Conservation (phyloP, 2,888 invertebrate species). For the Scaptomyza flava region DNA sequence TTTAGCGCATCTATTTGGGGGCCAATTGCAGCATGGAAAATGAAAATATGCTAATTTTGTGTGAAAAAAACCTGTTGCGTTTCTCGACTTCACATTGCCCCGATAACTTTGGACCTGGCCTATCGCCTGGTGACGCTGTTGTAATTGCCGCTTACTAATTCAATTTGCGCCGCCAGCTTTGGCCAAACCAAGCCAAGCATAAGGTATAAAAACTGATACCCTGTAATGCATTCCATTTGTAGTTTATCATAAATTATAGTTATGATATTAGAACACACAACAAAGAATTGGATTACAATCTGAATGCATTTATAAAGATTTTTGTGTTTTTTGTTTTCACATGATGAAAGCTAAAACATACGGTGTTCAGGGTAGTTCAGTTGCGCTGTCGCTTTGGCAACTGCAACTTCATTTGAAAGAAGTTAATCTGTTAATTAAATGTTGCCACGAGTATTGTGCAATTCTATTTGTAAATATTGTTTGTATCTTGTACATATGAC, state of each 20-base stretch:
- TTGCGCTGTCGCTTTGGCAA: too few species aligned
- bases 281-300: too few species aligned
- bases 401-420: background rate
- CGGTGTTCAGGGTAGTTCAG: constrained; percentile 8
- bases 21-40: constrained; percentile 45
- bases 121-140: constrained; percentile 14
- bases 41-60: constrained; percentile 46
- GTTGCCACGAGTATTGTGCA: constrained; percentile 29
- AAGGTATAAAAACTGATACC: constrained; percentile 13
- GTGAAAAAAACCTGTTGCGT: constrained; percentile 35
- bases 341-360: too few species aligned
- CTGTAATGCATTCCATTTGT: constrained; percentile 1
- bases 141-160: constrained; percentile 29
- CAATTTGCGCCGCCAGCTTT: constrained; percentile 14
- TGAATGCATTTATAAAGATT: too few species aligned
- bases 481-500: constrained; percentile 9
- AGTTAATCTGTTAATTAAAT: constrained; percentile 34
- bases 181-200: background rate
- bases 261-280: too few species aligned
- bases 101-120: background rate
- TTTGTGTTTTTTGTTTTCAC: too few species aligned
- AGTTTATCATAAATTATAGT: background rate
- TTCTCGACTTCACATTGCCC: constrained; percentile 24
- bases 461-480: constrained; percentile 26
- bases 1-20: constrained; percentile 43